Conservation (phyloP, 2,888 invertebrate genomes). For the Leucoptera coffeella region DNA sequence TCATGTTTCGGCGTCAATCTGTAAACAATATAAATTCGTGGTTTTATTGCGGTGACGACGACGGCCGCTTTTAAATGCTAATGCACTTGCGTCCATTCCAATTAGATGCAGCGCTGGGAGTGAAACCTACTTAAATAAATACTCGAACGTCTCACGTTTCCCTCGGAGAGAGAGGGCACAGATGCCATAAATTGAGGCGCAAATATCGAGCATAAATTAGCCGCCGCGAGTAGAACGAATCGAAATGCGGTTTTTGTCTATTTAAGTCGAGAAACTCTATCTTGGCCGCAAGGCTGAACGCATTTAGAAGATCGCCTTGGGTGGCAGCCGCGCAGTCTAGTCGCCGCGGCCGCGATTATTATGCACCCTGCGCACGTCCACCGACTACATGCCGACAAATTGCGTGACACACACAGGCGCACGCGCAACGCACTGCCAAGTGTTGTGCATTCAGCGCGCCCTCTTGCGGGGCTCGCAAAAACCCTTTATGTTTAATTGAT, state of each 20-base stretch:
- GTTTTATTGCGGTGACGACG: conserved; percentile 4
- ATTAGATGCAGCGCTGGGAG: conserved; percentile 1
- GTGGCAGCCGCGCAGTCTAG: conserved; percentile 32
- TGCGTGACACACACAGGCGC: conserved; percentile 3
- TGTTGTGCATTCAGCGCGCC: background rate
- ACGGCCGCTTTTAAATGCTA: conserved; percentile 2
- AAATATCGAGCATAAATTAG: too few species aligned
- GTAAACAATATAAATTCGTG: conserved; percentile 3
- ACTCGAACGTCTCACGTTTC: too few species aligned
- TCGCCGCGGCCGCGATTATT: conserved; percentile 7
- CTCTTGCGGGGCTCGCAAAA: conserved; percentile 1
- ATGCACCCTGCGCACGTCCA: conserved; percentile 1
- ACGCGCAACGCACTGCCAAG: background rate
- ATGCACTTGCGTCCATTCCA: conserved; percentile 2
- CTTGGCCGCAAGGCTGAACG: conserved; percentile 10
- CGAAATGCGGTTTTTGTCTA: conserved; percentile 1
- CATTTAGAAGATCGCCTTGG: conserved; percentile 14
- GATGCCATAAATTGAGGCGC: too few species aligned
- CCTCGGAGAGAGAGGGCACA: too few species aligned
- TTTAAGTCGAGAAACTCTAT: conserved; percentile 10
- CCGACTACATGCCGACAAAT: conserved; percentile 2
- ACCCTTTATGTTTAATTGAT: conserved; percentile 2
- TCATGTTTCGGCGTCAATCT: conserved; percentile 2
- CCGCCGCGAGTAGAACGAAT: too few species aligned
- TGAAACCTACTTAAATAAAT: too few species aligned